Percentiles rank a stretch among this genome's conserved stretches.
These are phyloP conservation scores for Diloba caeruleocephala DNA, from an alignment of 2,888 invertebrate species.

Conservation along the genomic window DNA sequence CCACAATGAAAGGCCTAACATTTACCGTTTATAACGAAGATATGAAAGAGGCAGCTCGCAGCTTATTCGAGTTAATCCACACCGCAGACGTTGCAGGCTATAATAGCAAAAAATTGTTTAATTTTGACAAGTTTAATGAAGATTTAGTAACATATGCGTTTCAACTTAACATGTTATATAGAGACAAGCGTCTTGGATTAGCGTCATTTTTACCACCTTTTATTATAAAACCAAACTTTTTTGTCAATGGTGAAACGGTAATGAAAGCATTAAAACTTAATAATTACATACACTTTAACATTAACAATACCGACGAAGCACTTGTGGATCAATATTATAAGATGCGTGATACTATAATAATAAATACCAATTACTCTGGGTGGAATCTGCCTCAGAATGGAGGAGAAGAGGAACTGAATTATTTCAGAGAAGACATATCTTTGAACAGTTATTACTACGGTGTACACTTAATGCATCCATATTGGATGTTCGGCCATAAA, in stretches of 20 bases:
- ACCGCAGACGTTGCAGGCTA: constrained; percentile 68
- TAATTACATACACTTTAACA: constrained; percentile 57
- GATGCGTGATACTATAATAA: constrained; percentile 61
- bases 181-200: constrained; percentile 59
- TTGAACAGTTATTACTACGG: constrained; percentile 90
- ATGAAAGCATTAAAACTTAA: constrained; percentile 74
- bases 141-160: constrained; percentile 84
- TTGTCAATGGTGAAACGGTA: constrained; percentile 77
- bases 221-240: constrained; percentile 81
- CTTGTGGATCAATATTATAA: constrained; percentile 65
- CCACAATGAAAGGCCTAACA: constrained; percentile 72
- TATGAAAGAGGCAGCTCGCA: constrained; percentile 81
- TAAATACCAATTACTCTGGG: constrained; percentile 82
- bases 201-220: constrained; percentile 77
- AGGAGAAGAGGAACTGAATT: constrained; percentile 87
- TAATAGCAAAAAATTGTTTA: constrained; percentile 68
- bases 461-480: constrained; percentile 88
- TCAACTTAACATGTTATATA: constrained; percentile 78
- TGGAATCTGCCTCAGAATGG: constrained; percentile 85
- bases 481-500: constrained; percentile 88
- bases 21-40: constrained; percentile 85
- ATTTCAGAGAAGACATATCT: constrained; percentile 91
- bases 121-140: constrained; percentile 83
- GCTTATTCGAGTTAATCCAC: constrained; percentile 81
- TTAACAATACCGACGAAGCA: constrained; percentile 54